Evolutionary conservation across 2,888 invertebrate genomes (phyloP), one percentile per base, ranked within the genome.

Genomic region (Eupsilia transversa): DNA sequence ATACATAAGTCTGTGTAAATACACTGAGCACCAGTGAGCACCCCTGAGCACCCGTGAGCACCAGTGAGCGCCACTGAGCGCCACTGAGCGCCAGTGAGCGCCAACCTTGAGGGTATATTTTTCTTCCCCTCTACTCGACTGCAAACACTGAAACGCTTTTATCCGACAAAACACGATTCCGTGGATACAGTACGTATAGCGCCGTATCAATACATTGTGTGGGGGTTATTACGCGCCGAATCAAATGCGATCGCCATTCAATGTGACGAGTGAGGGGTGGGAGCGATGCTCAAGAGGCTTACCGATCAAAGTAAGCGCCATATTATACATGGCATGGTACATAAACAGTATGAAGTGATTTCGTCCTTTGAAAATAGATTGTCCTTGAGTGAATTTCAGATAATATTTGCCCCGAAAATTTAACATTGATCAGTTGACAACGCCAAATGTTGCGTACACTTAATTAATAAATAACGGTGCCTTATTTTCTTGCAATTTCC

Each of bases 81-180:
- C 38, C 35, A 33, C 23, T 49, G 61, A 56, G 30, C 33, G 17
- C 43, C 41, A 46, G 7, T 30, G 27, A 52, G 52, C 52, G 49
- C 33, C 74, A 74, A 46, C 77, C 66, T 73, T 38, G 69, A 76
- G 73, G 74, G 72, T 78, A 79, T 85, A 86, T 88, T 88, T 84
- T 83, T 78, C 79, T 71, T 79, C 69, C 77, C 76, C 64, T 68
- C 72, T 66, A 43, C 68, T 74, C 67, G 74, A 71, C 79, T 83
- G 83, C 86, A 90, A 89, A 94, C 93, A 93, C 81, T 86, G 90
- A 90, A 94, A 93, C 84, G 92, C 93, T 94, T 92, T 93, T 90
- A 94, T 87, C 91, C 77, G 76, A 88, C 89, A 85, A 88, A 90
- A 91, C 82, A 88, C 85, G 86, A 89, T 87, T 81, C 85, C 76